phyloP scores from a whole-genome alignment of 2,113 vertebrate species.

The Cephalopholis sonnerati region DNA sequence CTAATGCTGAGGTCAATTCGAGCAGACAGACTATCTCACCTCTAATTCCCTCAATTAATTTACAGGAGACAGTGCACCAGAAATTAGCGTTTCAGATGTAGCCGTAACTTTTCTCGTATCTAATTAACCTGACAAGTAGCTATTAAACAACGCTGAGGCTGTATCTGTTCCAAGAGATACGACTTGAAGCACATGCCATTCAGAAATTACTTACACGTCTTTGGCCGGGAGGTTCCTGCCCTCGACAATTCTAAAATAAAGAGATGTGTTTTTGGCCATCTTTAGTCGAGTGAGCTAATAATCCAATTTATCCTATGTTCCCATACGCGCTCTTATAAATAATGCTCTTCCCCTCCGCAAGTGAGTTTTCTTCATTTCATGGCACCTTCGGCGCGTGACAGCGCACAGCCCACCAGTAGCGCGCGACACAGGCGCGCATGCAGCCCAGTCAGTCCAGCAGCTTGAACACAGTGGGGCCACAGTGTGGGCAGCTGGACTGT shows the following conservation, averaged over 20 bases:
- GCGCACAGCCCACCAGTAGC: slow-evolving; percentile 69
- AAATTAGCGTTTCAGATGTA: neutral
- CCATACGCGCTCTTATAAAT: slow-evolving; percentile 66
- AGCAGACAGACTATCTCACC: neutral
- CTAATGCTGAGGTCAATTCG: neutral
- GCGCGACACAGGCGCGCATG: slow-evolving; percentile 58
- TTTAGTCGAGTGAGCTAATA: slow-evolving; percentile 32
- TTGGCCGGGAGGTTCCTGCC: slow-evolving; percentile 92
- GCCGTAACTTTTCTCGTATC: neutral
- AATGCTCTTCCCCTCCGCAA: slow-evolving; percentile 60
- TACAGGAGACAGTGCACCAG: neutral
- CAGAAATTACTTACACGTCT: slow-evolving; percentile 89
- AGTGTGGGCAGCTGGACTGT: neutral
- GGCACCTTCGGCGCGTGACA: slow-evolving; percentile 75
- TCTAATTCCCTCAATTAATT: neutral
- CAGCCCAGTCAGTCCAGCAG: neutral
- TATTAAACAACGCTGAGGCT: neutral
- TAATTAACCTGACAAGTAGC: neutral
- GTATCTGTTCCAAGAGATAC: neutral
- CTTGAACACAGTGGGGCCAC: slow-evolving; percentile 7
- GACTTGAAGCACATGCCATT: slow-evolving; percentile 27
- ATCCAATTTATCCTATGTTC: slow-evolving; percentile 51
- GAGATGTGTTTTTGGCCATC: slow-evolving; percentile 89
- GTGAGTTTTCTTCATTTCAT: slow-evolving; percentile 75
- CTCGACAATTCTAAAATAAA: slow-evolving; percentile 92